Conservation (phyloP, 2,888 invertebrate species). For the Camponotus fellah region DNA sequence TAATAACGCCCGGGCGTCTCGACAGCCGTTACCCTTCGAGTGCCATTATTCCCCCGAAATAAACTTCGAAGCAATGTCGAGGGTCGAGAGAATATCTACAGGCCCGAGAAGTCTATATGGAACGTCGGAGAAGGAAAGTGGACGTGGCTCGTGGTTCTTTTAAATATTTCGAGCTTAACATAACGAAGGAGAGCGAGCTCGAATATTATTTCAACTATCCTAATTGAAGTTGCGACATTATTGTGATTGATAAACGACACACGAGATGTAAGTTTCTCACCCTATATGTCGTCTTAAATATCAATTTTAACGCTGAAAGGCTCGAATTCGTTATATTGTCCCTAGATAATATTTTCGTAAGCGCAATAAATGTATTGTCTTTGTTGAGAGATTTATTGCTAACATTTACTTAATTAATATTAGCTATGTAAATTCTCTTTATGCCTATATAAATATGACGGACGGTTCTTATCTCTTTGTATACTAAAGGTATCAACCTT, state of each 20-base stretch:
- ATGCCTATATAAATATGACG: constrained; percentile 1
- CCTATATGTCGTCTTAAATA: constrained; percentile 14
- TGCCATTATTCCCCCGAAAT: constrained; percentile 67
- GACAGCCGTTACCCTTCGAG: constrained; percentile 66
- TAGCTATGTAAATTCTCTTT: constrained; percentile 18
- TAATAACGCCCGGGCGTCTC: constrained; percentile 55
- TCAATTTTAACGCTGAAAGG: constrained; percentile 23
- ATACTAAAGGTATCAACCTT: not conserved
- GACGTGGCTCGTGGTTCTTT: constrained; percentile 50
- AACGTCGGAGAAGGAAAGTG: not conserved
- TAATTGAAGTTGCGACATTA: constrained; percentile 53
- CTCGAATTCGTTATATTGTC: constrained; percentile 36
- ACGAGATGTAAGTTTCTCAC: constrained; percentile 8
- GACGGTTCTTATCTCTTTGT: not conserved
- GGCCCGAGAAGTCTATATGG: not conserved
- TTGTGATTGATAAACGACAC: constrained; percentile 43
- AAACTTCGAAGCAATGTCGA: constrained; percentile 65
- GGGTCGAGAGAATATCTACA: constrained; percentile 37
- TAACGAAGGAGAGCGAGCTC: constrained; percentile 21
- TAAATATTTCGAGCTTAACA: constrained; percentile 31
- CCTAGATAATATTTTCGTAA: constrained; percentile 35
- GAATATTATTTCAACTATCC: constrained; percentile 19
- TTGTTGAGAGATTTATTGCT: not conserved
- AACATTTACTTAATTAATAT: constrained; percentile 46
- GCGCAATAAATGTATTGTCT: constrained; percentile 2